Percentiles rank a stretch among this genome's conserved stretches.
phyloP scores from a whole-genome alignment of 2,888 invertebrate species.

The Barypeithes pellucidus region DNA sequence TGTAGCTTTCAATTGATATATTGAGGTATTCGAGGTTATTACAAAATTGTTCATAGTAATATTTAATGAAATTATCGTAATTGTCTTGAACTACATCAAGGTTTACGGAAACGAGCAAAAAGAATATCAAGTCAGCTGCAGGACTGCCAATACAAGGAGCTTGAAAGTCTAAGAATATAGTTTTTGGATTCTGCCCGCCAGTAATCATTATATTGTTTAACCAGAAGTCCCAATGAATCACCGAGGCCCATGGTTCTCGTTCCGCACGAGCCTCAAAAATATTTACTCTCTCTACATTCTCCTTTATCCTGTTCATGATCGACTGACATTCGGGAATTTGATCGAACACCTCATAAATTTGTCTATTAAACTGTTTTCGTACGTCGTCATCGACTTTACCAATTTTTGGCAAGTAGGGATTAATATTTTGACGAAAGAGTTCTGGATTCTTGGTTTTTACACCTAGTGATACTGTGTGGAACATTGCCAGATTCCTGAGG shows the following conservation, averaged over 20 bases:
- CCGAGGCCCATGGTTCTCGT: slow-evolving; percentile 47
- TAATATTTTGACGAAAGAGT: slow-evolving; percentile 43
- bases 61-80: slow-evolving; percentile 29
- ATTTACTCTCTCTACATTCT: neutral
- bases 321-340: slow-evolving; percentile 21
- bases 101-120: slow-evolving; percentile 32
- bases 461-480: slow-evolving; percentile 48
- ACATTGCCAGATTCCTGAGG: slow-evolving; percentile 46
- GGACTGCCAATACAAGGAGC: slow-evolving; percentile 18
- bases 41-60: slow-evolving; percentile 23
- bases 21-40: slow-evolving; percentile 38
- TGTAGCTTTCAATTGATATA: slow-evolving; percentile 36
- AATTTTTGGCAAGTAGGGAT: slow-evolving; percentile 18
- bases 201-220: slow-evolving; percentile 44
- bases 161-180: slow-evolving; percentile 37
- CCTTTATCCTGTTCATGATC: slow-evolving; percentile 18
- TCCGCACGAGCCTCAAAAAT: neutral
- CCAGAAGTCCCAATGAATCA: slow-evolving; percentile 42
- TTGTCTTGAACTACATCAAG: slow-evolving; percentile 9
- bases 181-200: slow-evolving; percentile 10
- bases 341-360: slow-evolving; percentile 2
- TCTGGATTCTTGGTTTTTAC: slow-evolving; percentile 37
- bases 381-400: neutral
- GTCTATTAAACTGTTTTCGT: slow-evolving; percentile 3
- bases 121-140: slow-evolving; percentile 37